phyloP scores from a whole-genome alignment of 2,113 vertebrate genomes.

The Osmerus mordax region DNA sequence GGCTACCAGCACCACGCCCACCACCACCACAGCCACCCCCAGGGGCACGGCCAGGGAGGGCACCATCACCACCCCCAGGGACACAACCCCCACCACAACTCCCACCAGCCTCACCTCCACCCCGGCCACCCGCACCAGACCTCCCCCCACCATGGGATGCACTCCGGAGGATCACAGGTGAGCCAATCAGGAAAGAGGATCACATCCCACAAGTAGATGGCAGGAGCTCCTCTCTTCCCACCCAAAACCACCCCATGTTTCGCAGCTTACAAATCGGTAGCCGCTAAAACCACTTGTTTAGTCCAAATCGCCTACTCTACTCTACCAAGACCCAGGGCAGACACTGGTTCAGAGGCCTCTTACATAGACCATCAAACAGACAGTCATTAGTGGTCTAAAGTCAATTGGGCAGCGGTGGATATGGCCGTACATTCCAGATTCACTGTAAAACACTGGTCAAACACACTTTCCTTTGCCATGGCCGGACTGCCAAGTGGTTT shows the following conservation, averaged over 20 bases:
- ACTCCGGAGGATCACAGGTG: conserved; percentile 91
- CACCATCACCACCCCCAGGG: conserved; percentile 88
- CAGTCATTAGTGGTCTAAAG: conserved; percentile 43
- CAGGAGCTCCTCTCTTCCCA: neutral
- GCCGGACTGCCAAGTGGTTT: conserved; percentile 48
- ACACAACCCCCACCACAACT: conserved; percentile 88
- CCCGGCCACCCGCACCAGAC: conserved; percentile 89
- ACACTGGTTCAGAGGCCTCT: conserved; percentile 23
- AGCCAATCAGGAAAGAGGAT: conserved; percentile 8
- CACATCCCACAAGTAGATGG: conserved; percentile 6
- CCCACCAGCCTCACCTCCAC: conserved; percentile 92
- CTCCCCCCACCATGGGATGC: conserved; percentile 86
- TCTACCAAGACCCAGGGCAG: conserved; percentile 28
- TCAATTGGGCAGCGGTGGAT: conserved; percentile 19
- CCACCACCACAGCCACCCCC: conserved; percentile 78
- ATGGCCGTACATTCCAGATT: conserved; percentile 35
- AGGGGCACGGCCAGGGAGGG: conserved; percentile 79
- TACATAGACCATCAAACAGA: conserved; percentile 23
- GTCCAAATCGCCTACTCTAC: conserved; percentile 16
- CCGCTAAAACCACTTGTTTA: conserved; percentile 37
- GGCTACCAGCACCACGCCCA: conserved; percentile 83
- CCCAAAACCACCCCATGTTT: neutral
- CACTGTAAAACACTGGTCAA: conserved; percentile 34
- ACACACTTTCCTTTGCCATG: conserved; percentile 24
- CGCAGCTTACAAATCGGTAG: conserved; percentile 19